Evolutionary conservation across 2,888 invertebrate genomes (phyloP), one percentile per base, ranked within the genome.

Genomic region (Cantharis rustica): DNA sequence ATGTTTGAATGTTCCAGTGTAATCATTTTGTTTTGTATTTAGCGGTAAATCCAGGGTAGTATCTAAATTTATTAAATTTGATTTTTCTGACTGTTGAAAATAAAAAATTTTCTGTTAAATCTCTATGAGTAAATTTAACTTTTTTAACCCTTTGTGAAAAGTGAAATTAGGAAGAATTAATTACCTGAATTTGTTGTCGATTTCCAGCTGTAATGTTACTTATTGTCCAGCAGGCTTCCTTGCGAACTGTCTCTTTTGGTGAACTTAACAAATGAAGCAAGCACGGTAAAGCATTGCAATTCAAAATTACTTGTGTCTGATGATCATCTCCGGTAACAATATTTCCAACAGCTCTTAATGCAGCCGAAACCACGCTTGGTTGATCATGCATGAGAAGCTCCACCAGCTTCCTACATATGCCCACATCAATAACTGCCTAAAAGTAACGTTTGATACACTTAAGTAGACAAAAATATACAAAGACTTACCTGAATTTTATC

Each of bases 171-270:
- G 4, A 0, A 9, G 13, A 70, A 61, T 10, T 75, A 70, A 61
- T 10, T 75, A 93, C 95, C 92, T 98, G 97, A 88, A 98, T 98
- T 90, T 98, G 98, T 83, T 93, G 92, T 71, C 95, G 92, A 89
- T 98, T 98, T 75, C 98, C 98, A 17, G 98, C 98, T 1, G 98
- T 97, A 79, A 98, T 97, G 88, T 98, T 98, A 76, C 98, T 98
- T 83, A 98, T 93, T 23, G 98, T 97, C 98, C 98, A 98, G 87
- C 97, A 98, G 1, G 98, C 96, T 89, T 98, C 98, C 89, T 98
- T 98, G 83, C 95, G 93, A 75, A 98, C 93, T 15, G 94, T 92
- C 88, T 98, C 98, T 82, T 95, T 95, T 77, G 91, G 88, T 31
- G 95, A 94, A 73, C 91, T 90, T 72, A 96, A 90, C 79, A 98